Evolutionary conservation across 2,797 vertebrate genomes (phyloP), one percentile per base, ranked within the genome.

Genomic region (Amblyopsis hoosieri): DNA sequence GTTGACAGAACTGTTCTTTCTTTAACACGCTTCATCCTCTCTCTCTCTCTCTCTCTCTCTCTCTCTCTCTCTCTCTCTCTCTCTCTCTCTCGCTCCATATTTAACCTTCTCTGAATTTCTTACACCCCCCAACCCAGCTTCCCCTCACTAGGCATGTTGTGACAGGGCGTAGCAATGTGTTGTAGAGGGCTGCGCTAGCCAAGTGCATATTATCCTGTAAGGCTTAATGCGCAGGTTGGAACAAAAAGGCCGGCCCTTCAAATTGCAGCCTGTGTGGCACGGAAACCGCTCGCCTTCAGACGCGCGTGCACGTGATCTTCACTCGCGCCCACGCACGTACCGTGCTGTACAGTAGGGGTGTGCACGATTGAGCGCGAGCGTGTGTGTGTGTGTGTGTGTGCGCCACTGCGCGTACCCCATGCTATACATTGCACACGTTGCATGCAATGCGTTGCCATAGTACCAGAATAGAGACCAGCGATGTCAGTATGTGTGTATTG

Each of bases 161-260:
- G 93, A 94, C 92, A 93, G 91, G 71, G 64, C 79, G 83, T 83
- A 81, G 84, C 83, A 87, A 82, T 76, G 85, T 92, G 90, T 93
- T 93, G 90, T 91, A 84, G 91, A 84, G 89, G 85, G 87, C 90
- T 91, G 83, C 84, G 83, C 76, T 89, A 85, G 9, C 90, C 88
- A 93, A 94, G 90, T 93, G 89, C 91, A 91, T 74, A 93, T 94
- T 94, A 94, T 93, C 92, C 89, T 93, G 91, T 93, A 92, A 92
- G 88, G 84, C 87, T 91, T 93, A 94, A 94, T 93, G 90, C 88
- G 84, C 86, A 92, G 91, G 89, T 93, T 92, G 85, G 83, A 91
- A 91, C 88, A 85, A 88, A 88, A 85, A 92, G 91, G 91, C 87
- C 89, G 85, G 88, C 87, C 86, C 88, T 62, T 76, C 80, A 93